phyloP scores from a whole-genome alignment of 2,888 invertebrate species.

The Lysandra coridon region DNA sequence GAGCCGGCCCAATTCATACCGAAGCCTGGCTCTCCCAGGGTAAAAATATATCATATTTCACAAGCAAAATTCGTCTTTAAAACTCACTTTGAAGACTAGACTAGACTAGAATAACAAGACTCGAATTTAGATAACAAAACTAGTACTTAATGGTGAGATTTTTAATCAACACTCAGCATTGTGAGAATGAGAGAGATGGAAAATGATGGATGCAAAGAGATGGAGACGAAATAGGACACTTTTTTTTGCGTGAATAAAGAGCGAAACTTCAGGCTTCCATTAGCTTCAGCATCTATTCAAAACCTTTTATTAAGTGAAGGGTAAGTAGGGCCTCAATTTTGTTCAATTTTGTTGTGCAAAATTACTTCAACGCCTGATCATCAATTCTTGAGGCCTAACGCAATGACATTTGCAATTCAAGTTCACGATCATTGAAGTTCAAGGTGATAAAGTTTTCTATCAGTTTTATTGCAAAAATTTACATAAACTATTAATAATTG shows the following conservation, averaged over 20 bases:
- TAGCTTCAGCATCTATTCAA: neutral
- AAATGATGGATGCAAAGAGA: no score
- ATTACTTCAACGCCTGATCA: neutral
- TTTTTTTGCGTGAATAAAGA: neutral
- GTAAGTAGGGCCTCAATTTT: neutral
- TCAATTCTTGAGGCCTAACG: neutral
- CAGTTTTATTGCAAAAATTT: neutral
- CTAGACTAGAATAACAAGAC: neutral
- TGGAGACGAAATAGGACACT: neutral
- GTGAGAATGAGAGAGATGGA: no score
- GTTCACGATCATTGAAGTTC: neutral
- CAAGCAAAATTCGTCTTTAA: neutral
- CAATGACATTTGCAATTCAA: neutral
- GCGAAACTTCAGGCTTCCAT: neutral
- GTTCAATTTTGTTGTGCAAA: no score
- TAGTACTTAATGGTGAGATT: conserved; percentile 10
- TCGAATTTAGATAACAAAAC: neutral
- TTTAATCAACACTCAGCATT: neutral
- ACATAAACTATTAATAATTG: neutral
- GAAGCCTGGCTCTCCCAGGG: no score
- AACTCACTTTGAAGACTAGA: neutral
- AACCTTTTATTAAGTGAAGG: neutral
- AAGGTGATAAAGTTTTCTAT: neutral
- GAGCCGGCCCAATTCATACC: no score
- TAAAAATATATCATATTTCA: neutral